Base-by-base conservation (phyloP, 2,797 vertebrate genomes). In the Kryptopterus vitreolus region DNA sequence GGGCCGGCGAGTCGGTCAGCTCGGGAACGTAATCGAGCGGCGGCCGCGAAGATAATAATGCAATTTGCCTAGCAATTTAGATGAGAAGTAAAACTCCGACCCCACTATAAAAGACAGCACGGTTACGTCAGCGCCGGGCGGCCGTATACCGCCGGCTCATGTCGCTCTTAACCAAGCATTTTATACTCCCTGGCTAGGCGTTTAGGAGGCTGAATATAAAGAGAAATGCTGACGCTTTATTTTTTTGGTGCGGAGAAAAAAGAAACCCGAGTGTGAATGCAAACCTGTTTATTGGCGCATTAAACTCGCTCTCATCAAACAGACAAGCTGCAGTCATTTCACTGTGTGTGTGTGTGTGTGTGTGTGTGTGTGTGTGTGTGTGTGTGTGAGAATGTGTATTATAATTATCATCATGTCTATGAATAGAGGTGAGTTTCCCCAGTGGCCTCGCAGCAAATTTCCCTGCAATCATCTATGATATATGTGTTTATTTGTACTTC, bases 31-130 rank as follows among this genome's bases (percentile, higher is more conserved):
- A 81, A 88, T 81, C 84, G 79, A 86, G 77, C 83, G 66, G 62
- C 83, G 55, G 80, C 74, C 58, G 43, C 71, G 78, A 65, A 78
- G 81, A 86, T 85, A 83, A 88, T 88, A 80, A 86, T 78, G 81
- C 83, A 81, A 80, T 82, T 86, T 83, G 61, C 82, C 69, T 62
- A 50, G 57, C 78, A 81, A 80, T 81, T 79, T 87, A 80, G 84
- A 86, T 78, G 71, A 87, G 83, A 85, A 62, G 61, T 79, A 70
- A 70, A 72, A 73, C 33, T 55, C 71, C 13, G 71, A 58, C 33
- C 22, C n/a, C 7, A 13, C 53, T 18, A 18, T 38, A 57, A 43
- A 73, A 73, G 71, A 18, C 33, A 26, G 53, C 22, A 10, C 1
- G 11, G 11, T n/a, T n/a, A 33, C 50, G 20, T n/a, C 70, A 70